Evolutionary conservation across 1,140 invertebrate genomes (phyloP), one percentile per base, ranked within the genome.

Genomic region (Ceratina australensis): DNA sequence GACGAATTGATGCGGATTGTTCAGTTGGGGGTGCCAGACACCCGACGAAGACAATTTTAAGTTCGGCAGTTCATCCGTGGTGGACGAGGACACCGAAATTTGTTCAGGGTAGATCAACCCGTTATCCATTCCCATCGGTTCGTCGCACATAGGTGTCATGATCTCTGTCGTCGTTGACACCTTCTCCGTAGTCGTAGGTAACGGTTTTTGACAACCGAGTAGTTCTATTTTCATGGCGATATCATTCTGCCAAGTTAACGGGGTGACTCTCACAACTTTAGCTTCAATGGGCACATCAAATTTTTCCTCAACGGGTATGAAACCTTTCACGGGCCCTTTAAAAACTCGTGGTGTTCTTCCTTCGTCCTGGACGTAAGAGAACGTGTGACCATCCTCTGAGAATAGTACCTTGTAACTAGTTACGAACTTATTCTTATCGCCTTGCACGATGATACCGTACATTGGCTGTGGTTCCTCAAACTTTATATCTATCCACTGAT

Each of bases 141-240:
- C 95, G 7, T 92, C 88, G 84, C 95, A 96, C 12, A 91, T 76
- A 86, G 86, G 86, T 0, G 12, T 57, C 13, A 80, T 22, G 0
- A 63, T 3, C 0, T 42, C 33, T 10, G 33, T 42, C 0, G 33
- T 42, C 33, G 33, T 42, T 10, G 5, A 10, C 33, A 42, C 33
- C 33, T 68, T 73, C 10, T 85, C 83, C 4, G 78, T 59, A 0
- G 63, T 61, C 24, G 50, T 54, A 33, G 71, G 22, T 16, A 26
- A 65, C 15, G 16, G 8, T 67, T 4, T 52, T 1, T 92, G 88
- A 88, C 97, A 98, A 50, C 96, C 96, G 42, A 97, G 92, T 1
- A 97, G 84, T 85, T 97, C 96, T 24, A 96, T 89, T 66, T 95
- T 93, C 75, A 97, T 90, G 0, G 96, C 93, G 56, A 97, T 96